Evolutionary conservation across 2,888 invertebrate species (phyloP).

Genomic region (Melinaea menophilus): DNA sequence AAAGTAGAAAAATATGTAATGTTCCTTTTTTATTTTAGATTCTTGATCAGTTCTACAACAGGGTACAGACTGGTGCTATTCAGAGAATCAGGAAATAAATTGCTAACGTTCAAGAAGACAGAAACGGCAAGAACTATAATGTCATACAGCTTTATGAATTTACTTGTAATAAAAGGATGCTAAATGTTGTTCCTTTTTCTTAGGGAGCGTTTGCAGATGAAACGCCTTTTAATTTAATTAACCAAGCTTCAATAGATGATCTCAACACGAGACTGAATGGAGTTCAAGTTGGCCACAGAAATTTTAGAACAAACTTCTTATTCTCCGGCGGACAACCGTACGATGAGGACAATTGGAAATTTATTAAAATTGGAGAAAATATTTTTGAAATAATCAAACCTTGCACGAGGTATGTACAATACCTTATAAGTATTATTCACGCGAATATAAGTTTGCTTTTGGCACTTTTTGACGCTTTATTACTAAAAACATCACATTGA

Average conservation of each 20-base stretch:
- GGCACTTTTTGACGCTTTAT: too few relatives aligned
- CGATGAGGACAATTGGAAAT: constrained; percentile 85
- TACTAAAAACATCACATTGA: too few relatives aligned
- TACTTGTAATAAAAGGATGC: too few relatives aligned
- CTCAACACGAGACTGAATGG: constrained; percentile 78
- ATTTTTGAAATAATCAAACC: constrained; percentile 81
- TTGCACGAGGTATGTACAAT: constrained; percentile 74
- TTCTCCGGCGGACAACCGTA: constrained; percentile 77
- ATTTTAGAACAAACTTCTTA: constrained; percentile 85
- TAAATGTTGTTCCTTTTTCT: neutral
- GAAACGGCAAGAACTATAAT: constrained; percentile 62
- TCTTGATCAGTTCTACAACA: constrained; percentile 66
- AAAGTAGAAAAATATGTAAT: neutral
- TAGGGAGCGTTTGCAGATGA: constrained; percentile 83
- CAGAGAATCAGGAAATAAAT: constrained; percentile 33
- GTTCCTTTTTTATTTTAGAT: constrained; percentile 47
- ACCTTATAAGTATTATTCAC: too few relatives aligned
- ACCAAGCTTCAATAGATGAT: constrained; percentile 81
- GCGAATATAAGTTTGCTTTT: too few relatives aligned
- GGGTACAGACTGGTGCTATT: constrained; percentile 79
- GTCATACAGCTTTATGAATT: too few relatives aligned
- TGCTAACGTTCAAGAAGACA: constrained; percentile 53
- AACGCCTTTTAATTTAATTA: constrained; percentile 82
- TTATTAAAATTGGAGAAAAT: constrained; percentile 81
- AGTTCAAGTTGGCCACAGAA: constrained; percentile 60